phyloP scores from a whole-genome alignment of 2,888 invertebrate species.

The Scrobipalpa atriplicella region DNA sequence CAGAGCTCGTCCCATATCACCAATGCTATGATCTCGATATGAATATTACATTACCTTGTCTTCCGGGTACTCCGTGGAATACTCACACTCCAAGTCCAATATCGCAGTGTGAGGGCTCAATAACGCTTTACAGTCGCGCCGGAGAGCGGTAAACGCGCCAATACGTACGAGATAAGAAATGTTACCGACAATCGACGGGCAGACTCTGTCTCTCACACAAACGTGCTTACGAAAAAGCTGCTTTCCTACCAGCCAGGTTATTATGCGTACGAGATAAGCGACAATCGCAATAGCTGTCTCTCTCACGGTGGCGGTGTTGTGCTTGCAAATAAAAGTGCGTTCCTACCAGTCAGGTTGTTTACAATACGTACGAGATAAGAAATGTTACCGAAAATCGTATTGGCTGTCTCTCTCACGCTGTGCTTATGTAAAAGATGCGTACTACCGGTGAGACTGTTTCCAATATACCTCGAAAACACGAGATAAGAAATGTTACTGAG shows the following conservation, averaged over 20 bases:
- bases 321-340: slow-evolving; percentile 38
- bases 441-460: not conserved
- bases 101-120: slow-evolving; percentile 61
- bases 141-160: slow-evolving; percentile 60
- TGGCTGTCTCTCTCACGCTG: slow-evolving; percentile 45
- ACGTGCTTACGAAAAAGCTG: slow-evolving; percentile 39
- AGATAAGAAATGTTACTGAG: slow-evolving; percentile 68
- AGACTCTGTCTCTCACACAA: slow-evolving; percentile 46
- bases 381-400: slow-evolving; percentile 61
- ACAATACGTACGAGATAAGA: slow-evolving; percentile 66
- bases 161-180: slow-evolving; percentile 68
- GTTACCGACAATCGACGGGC: slow-evolving; percentile 55
- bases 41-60: slow-evolving; percentile 57
- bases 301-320: slow-evolving; percentile 44
- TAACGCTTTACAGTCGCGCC: slow-evolving; percentile 64
- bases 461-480: slow-evolving; percentile 59
- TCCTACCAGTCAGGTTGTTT: not conserved
- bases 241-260: not conserved
- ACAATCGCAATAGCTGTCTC: slow-evolving; percentile 53
- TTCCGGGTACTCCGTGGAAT: slow-evolving; percentile 49
- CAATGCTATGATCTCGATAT: slow-evolving; percentile 29
- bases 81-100: slow-evolving; percentile 61
- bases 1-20: not conserved
- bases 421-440: slow-evolving; percentile 39
- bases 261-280: slow-evolving; percentile 63